Base-by-base conservation (phyloP, 2,888 invertebrate genomes). In the Megastigmus dorsalis region DNA sequence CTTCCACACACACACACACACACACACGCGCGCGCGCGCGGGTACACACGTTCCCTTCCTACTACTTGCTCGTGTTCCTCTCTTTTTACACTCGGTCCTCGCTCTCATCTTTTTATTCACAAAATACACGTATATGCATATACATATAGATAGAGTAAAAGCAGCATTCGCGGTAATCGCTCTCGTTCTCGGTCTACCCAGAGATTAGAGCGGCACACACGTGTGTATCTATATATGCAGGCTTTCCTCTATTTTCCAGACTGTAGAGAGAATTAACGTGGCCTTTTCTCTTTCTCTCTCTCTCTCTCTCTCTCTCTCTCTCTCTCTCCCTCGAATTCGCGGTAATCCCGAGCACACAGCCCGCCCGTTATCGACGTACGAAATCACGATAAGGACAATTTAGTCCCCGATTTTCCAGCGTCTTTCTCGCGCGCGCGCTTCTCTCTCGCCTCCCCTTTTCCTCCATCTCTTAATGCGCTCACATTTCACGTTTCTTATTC, bases 141-240 rank as follows among this genome's bases (percentile, higher is more conserved):
- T n/a, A n/a, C n/a, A 20, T 18, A 28, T 60, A 28, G 43, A 0
- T 6, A 13, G 36, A 15, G 23, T 13, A 18, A 18, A 23, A 7
- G 6, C 13, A n/a, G n/a, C n/a, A n/a, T n/a, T n/a, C n/a, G n/a
- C 38, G 38, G 48, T 38, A 45, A 45, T 55, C 43, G 57, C 20
- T 67, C 57, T 45, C 15, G 43, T 43, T 43, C 18, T 45, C n/a
- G 43, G 50, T 41, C 26, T 23, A 38, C 26, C 59, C 10, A n/a
- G 68, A 70, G 60, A 62, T 62, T 69, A 50, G 59, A 50, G 20
- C 54, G n/a, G n/a, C n/a, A n/a, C n/a, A n/a, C n/a, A n/a, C n/a
- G n/a, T n/a, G n/a, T n/a, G n/a, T n/a, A n/a, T n/a, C n/a, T n/a
- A 30, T 15, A 38, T 54, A 30, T 4, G 13, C 4, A 20, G 48